A percentile compares a stretch with the other conserved stretches of the same genome.
Conservation (phyloP, 2,888 invertebrate species). For the Caenorhabditis drosophilae region DNA sequence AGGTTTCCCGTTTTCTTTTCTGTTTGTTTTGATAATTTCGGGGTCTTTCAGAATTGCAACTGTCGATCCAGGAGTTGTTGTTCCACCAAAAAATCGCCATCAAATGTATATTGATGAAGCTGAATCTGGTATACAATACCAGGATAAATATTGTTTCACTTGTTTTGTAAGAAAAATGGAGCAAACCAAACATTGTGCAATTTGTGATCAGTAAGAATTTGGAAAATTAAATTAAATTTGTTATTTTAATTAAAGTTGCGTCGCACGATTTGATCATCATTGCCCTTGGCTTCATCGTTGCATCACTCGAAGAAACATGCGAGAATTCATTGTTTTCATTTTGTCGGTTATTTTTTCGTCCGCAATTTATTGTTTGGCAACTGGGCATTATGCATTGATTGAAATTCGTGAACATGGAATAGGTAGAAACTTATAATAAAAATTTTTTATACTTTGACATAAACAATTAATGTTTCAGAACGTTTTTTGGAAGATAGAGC, state of each 20-base stretch:
- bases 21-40: too few relatives aligned
- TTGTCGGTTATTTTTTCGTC: constrained; percentile 40
- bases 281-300: constrained; percentile 57
- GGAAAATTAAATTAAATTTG: neutral
- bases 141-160: constrained; percentile 46
- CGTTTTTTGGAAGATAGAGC: constrained; percentile 28
- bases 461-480: constrained; percentile 26
- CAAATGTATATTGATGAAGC: constrained; percentile 40
- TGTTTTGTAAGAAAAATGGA: constrained; percentile 41
- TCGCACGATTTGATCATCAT: constrained; percentile 53
- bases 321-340: constrained; percentile 50
- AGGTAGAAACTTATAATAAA: constrained; percentile 16
- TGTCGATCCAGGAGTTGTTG: constrained; percentile 44
- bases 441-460: neutral
- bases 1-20: constrained; percentile 9
- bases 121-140: constrained; percentile 34
- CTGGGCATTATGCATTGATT: constrained; percentile 20
- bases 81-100: constrained; percentile 25
- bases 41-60: constrained; percentile 35
- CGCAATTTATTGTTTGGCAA: constrained; percentile 32
- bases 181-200: constrained; percentile 51
- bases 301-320: constrained; percentile 46
- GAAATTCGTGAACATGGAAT: constrained; percentile 35
- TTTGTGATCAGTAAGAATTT: constrained; percentile 49
- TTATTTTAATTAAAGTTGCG: constrained; percentile 39